Conservation (phyloP, 1,140 invertebrate genomes). For the Muscidifurax raptorellus region DNA sequence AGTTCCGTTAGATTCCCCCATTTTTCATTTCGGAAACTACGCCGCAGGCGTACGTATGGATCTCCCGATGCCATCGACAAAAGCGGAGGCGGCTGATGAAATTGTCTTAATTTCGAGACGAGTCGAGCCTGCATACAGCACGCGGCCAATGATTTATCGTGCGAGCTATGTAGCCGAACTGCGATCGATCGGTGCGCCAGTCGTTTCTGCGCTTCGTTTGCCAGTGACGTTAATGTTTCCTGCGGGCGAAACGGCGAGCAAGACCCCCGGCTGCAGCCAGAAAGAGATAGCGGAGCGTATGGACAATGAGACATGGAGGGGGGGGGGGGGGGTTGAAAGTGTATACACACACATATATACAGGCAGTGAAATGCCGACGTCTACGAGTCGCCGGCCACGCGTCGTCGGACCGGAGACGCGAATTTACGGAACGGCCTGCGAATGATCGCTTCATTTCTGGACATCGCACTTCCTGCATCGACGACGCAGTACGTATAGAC, state of each 20-base stretch:
- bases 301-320: neutral
- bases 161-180: conserved; percentile 48
- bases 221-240: conserved; percentile 69
- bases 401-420: conserved; percentile 5
- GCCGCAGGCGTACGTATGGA: neutral
- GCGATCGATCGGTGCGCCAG: conserved; percentile 58
- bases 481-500: neutral
- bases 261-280: neutral
- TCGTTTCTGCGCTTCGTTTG: conserved; percentile 56
- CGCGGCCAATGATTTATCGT: conserved; percentile 53
- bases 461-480: neutral
- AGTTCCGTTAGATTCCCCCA: neutral
- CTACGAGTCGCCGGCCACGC: conserved; percentile 35
- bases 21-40: neutral
- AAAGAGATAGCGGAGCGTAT: neutral
- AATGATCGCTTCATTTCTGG: conserved; percentile 46
- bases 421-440: conserved; percentile 10
- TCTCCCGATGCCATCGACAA: neutral
- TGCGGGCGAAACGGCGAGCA: conserved; percentile 60
- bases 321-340: too few relatives aligned
- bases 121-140: neutral
- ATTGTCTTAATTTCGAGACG: conserved; percentile 34
- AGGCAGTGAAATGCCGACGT: neutral
- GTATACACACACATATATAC: too few relatives aligned
- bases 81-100: conserved; percentile 6